Evolutionary conservation across 92 coral and sea anemone species (phyloP), one percentile per base, ranked within the genome.

Genomic region (Phenganax stokvisi): DNA sequence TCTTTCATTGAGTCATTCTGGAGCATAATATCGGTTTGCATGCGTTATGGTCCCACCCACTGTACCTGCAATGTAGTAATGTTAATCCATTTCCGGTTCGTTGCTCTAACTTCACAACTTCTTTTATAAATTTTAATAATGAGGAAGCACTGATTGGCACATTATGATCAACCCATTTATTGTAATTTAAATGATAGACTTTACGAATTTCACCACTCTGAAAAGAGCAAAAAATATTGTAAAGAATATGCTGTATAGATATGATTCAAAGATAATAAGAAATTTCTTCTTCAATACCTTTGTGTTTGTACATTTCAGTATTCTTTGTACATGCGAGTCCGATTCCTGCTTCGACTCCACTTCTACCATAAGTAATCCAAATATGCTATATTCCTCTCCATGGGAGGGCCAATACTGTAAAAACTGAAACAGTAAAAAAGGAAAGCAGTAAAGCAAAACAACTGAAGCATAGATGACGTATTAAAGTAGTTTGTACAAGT

Each of bases 41-140:
- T n/a, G 12, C 1, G 13, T 54, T 15, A 30, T n/a, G 0, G 54
- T 31, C 29, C 51, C 20, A 13, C 57, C 31, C 56, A 60, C 74
- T 74, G 9, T 84, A 93, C 98, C 98, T 94, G 96, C 98, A 94
- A 82, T 94, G 97, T 30, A 90, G 89, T 0, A 91, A 86, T 56
- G 91, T 90, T 5, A 86, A 68, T 16, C 92, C 89, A 81, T 94
- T 94, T 77, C 97, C 90, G 56, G 96, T 94, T 75, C 92, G 92
- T 71, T 91, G 97, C 71, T 94, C 97, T 93, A 96, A 90, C 75
- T 92, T 94, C 87, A 91, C 89, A 47, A 94, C 87, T 75, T 94
- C 97, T 55, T 92, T 92, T 27, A 94, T 88, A 56, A 92, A 89
- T 72, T 92, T 93, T 37, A 94, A 85, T 28, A 94, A 75, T 28